These are phyloP conservation scores for Arrhopalites spinosus DNA, from an alignment of 2,888 invertebrate genomes.

Conservation along the genomic window DNA sequence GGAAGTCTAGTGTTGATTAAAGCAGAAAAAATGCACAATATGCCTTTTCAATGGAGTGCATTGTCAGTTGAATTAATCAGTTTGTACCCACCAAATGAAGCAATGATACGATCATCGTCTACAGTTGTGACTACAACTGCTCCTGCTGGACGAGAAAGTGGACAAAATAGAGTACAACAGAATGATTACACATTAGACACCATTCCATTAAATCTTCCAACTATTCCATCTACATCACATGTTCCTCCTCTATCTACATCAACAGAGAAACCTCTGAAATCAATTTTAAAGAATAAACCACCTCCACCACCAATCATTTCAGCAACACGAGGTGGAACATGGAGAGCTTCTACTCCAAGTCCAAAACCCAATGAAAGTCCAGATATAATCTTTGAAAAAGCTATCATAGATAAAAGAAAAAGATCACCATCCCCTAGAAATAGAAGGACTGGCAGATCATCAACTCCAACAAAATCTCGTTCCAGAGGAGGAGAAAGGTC, in stretches of 20 bases:
- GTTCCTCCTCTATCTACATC: no score
- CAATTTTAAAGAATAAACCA: constrained; percentile 25
- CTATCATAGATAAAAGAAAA: not conserved
- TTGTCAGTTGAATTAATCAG: not conserved
- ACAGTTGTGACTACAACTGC: no score
- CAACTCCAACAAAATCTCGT: not conserved
- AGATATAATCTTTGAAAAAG: constrained; percentile 11
- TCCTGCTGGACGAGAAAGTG: no score
- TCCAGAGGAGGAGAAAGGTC: not conserved
- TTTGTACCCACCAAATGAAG: not conserved
- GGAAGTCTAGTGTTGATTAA: constrained; percentile 6
- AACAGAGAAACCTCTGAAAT: not conserved
- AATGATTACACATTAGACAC: not conserved
- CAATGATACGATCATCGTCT: no score
- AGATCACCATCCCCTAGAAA: not conserved
- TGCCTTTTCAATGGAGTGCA: constrained; percentile 34
- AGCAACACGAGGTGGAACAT: not conserved
- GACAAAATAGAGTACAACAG: not conserved
- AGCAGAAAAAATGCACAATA: constrained; percentile 27
- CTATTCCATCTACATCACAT: not conserved
- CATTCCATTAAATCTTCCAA: constrained; percentile 10
- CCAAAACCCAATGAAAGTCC: constrained; percentile 13
- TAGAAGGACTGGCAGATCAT: not conserved
- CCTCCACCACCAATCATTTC: constrained; percentile 33
- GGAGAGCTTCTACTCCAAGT: not conserved